Percentiles rank a stretch among this genome's conserved stretches.
These are phyloP conservation scores for Brachionus rotundiformis DNA, from an alignment of 1,140 invertebrate genomes.

Conservation along the genomic window DNA sequence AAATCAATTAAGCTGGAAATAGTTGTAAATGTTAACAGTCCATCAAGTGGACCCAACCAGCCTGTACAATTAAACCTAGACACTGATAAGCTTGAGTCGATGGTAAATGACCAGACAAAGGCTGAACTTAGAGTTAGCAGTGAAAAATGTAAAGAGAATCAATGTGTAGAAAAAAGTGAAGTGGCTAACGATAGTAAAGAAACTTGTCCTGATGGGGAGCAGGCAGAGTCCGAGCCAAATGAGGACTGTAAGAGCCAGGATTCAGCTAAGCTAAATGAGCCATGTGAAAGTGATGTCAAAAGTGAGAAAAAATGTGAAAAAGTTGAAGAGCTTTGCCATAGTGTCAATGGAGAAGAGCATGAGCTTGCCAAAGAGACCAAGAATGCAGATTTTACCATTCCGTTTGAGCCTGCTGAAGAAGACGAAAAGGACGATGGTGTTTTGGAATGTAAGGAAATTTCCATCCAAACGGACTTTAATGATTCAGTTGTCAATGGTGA, in stretches of 20 bases:
- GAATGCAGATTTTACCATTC: background rate
- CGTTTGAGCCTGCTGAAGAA: background rate
- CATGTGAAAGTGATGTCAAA: background rate
- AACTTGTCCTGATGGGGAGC: too few species aligned
- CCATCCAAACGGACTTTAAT: conserved; percentile 25
- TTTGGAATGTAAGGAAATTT: conserved; percentile 18
- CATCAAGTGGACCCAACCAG: background rate
- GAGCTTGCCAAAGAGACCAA: background rate
- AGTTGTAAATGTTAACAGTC: background rate
- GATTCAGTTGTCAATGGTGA: background rate
- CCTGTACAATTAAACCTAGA: background rate
- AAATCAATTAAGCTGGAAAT: conserved; percentile 15
- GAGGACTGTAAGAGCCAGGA: background rate
- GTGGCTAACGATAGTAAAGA: background rate
- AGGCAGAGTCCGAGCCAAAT: background rate
- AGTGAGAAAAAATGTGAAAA: background rate
- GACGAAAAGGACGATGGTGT: background rate
- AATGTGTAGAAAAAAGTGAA: background rate
- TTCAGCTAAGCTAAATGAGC: background rate
- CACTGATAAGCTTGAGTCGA: background rate
- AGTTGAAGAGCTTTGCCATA: background rate
- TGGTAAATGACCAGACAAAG: background rate
- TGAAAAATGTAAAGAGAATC: background rate
- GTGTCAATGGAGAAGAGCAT: background rate
- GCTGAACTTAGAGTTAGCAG: background rate